phyloP scores from a whole-genome alignment of 2,797 vertebrate species.

The Schizothorax lantsangensis region DNA sequence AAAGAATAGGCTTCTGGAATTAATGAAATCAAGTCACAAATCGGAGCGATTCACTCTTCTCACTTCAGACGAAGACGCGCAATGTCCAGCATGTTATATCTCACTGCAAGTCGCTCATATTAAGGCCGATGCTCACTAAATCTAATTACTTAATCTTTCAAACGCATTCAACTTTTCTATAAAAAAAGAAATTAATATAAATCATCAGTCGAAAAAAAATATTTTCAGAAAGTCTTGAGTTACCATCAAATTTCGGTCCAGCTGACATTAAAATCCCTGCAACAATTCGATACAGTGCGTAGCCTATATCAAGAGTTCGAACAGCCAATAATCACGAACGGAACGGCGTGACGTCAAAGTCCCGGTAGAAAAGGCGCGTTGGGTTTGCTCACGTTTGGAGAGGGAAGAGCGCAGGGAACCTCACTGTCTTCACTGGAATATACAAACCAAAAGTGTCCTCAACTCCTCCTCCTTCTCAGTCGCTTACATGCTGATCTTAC shows the following conservation, averaged over 20 bases:
- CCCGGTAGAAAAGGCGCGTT: slow-evolving; percentile 97
- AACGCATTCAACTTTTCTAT: background rate
- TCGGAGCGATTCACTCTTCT: background rate
- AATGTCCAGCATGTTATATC: background rate
- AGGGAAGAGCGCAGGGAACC: slow-evolving; percentile 81
- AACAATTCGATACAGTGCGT: slow-evolving; percentile 65
- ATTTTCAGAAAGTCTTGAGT: slow-evolving; percentile 15
- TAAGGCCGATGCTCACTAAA: background rate
- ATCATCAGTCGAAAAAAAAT: background rate
- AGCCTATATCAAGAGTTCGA: slow-evolving; percentile 74
- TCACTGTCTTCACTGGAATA: slow-evolving; percentile 75
- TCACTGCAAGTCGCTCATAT: background rate
- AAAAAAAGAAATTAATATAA: background rate
- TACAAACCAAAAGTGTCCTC: slow-evolving; percentile 78
- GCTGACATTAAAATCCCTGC: slow-evolving; percentile 40
- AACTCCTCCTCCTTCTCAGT: slow-evolving; percentile 77
- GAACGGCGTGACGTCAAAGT: slow-evolving; percentile 90
- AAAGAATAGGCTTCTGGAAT: background rate
- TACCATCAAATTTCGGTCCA: slow-evolving; percentile 34
- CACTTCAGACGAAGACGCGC: background rate
- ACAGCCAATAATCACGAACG: slow-evolving; percentile 87
- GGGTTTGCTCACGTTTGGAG: slow-evolving; percentile 81
- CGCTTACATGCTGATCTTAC: slow-evolving; percentile 73
- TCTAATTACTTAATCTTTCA: background rate
- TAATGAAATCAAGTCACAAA: background rate